Evolutionary conservation across 2,888 invertebrate species (phyloP).

Genomic region (Aporophyla nigra): DNA sequence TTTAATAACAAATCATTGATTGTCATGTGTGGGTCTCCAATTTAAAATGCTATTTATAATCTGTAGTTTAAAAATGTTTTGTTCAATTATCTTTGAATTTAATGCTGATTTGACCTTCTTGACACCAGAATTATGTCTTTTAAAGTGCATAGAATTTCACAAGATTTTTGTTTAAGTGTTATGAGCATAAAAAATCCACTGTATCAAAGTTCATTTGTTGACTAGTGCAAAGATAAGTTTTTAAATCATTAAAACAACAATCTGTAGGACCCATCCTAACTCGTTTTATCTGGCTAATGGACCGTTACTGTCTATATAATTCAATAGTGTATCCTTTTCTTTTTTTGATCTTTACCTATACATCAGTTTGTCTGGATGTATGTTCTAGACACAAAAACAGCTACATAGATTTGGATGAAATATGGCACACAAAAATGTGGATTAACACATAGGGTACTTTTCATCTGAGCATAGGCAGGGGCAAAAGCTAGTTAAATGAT

Average conservation of each 20-base stretch:
- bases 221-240: background rate
- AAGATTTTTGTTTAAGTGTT: background rate
- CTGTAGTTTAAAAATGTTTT: too few relatives aligned
- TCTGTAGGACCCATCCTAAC: background rate
- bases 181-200: background rate
- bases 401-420: background rate
- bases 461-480: background rate
- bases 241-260: background rate
- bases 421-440: background rate
- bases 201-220: background rate
- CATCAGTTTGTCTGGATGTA: background rate
- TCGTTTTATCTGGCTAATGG: background rate
- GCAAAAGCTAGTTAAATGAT: background rate
- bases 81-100: slow-evolving; percentile 13
- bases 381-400: background rate
- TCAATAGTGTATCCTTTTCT: background rate
- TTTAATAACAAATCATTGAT: slow-evolving; percentile 32
- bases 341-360: background rate
- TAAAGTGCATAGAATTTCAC: background rate
- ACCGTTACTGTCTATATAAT: background rate
- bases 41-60: slow-evolving; percentile 10
- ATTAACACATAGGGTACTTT: background rate
- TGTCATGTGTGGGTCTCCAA: slow-evolving; percentile 20
- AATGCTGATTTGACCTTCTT: slow-evolving; percentile 4
- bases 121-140: slow-evolving; percentile 2